These are phyloP conservation scores for Haliclona indistincta DNA, from an alignment of 37 sponge, comb jelly and placozoan genomes.

Conservation along the genomic window DNA sequence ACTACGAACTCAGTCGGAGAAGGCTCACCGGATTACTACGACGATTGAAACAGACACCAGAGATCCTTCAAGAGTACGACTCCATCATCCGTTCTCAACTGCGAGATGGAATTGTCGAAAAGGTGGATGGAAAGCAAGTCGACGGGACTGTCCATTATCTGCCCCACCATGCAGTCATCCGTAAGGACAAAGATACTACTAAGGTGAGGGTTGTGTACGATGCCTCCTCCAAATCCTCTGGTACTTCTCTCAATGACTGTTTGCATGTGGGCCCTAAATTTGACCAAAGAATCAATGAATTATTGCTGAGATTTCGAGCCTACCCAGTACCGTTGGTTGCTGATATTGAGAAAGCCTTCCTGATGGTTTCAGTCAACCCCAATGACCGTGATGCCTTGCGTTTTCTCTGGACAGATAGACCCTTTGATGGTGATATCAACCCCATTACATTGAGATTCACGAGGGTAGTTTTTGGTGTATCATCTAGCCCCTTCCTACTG, in stretches of 20 bases:
- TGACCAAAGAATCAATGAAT: conserved; percentile 12
- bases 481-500: too few species aligned
- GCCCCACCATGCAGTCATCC: conserved; percentile 33
- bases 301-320: conserved; percentile 40
- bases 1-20: conserved; percentile 30
- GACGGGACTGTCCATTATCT: conserved; percentile 25
- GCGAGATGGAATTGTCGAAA: conserved; percentile 23
- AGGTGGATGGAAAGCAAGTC: conserved; percentile 5
- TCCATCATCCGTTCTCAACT: conserved; percentile 30
- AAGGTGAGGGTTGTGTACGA: conserved; percentile 39
- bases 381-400: conserved; percentile 50
- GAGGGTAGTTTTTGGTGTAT: too few species aligned
- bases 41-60: conserved; percentile 23
- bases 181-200: too few species aligned
- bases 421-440: conserved; percentile 7
- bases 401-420: conserved; percentile 29
- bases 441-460: conserved; percentile 21
- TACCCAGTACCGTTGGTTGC: conserved; percentile 21
- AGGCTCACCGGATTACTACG: conserved; percentile 26
- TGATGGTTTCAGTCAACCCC: conserved; percentile 11
- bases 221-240: conserved; percentile 25
- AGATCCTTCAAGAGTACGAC: conserved; percentile 27
- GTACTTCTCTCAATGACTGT: conserved; percentile 34
- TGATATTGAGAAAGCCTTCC: too few species aligned
- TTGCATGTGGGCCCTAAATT: conserved; percentile 34